Evolutionary conservation across 2,113 vertebrate species (phyloP).

Genomic region (Bos indicus): DNA sequence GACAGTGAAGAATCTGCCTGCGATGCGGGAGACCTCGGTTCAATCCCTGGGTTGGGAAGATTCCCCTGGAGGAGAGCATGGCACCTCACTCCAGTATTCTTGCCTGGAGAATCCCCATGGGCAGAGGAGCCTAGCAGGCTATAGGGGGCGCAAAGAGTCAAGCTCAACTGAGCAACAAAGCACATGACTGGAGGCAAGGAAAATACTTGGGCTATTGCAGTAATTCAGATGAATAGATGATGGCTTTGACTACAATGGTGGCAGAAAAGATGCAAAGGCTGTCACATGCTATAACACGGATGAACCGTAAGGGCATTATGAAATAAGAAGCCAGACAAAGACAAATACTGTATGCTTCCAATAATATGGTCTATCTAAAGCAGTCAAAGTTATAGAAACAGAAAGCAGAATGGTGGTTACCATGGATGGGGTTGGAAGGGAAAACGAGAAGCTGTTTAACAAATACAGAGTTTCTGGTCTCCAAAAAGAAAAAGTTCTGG

Average conservation of each 20-base stretch:
- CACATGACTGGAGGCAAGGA: neutral
- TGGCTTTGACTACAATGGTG: neutral
- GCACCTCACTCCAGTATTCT: neutral
- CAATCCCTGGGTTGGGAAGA: neutral
- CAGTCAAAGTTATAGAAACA: neutral
- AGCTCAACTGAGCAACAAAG: neutral
- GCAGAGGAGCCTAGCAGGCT: neutral
- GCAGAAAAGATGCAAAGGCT: neutral
- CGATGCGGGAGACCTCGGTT: neutral
- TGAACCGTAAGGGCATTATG: neutral
- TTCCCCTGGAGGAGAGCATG: neutral
- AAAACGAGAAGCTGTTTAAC: neutral
- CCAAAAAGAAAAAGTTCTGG: neutral
- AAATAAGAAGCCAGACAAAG: neutral
- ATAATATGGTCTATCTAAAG: neutral
- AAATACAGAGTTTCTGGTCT: neutral
- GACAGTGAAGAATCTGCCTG: neutral
- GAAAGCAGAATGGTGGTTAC: neutral
- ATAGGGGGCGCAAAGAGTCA: neutral
- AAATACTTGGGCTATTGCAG: neutral
- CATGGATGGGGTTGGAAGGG: neutral
- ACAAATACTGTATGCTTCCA: neutral
- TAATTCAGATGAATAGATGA: slow-evolving; percentile 13
- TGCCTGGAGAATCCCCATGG: neutral
- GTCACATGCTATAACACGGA: neutral